These are phyloP conservation scores for Rhinoderma darwinii DNA, from an alignment of 2,113 vertebrate genomes.

Conservation along the genomic window DNA sequence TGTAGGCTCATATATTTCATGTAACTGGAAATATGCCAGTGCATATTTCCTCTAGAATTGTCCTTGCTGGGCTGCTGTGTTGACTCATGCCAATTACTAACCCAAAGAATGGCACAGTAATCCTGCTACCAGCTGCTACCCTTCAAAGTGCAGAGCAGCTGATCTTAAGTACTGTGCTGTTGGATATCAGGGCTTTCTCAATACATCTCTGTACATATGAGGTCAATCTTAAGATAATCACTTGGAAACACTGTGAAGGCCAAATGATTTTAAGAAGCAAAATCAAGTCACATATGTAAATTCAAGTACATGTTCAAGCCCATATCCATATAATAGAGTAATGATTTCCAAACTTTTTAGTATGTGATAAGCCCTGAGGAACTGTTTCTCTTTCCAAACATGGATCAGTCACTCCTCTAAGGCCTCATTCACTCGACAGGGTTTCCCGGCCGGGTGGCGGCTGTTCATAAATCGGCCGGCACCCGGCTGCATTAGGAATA, in stretches of 20 bases:
- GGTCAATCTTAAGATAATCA: not conserved
- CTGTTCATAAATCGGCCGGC: no score
- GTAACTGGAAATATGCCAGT: not conserved
- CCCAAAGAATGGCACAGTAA: not conserved
- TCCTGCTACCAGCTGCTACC: not conserved
- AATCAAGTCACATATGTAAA: not conserved
- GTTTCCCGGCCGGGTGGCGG: no score
- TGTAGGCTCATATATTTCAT: not conserved
- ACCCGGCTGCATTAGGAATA: no score
- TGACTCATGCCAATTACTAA: not conserved
- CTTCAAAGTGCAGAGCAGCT: not conserved
- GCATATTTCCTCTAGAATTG: not conserved
- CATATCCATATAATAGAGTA: not conserved
- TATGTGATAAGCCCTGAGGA: not conserved
- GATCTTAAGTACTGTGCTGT: not conserved
- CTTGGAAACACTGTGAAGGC: not conserved
- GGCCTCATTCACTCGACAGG: no score
- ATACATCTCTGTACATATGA: not conserved
- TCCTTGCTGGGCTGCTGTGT: not conserved
- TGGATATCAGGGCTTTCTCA: not conserved
- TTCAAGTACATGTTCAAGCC: no score
- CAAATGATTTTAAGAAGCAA: not conserved
- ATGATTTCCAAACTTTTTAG: not conserved
- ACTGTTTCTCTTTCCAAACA: not conserved
- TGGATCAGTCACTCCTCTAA: not conserved